phyloP scores from a whole-genome alignment of 2,888 invertebrate genomes.

The Apantesis nais region DNA sequence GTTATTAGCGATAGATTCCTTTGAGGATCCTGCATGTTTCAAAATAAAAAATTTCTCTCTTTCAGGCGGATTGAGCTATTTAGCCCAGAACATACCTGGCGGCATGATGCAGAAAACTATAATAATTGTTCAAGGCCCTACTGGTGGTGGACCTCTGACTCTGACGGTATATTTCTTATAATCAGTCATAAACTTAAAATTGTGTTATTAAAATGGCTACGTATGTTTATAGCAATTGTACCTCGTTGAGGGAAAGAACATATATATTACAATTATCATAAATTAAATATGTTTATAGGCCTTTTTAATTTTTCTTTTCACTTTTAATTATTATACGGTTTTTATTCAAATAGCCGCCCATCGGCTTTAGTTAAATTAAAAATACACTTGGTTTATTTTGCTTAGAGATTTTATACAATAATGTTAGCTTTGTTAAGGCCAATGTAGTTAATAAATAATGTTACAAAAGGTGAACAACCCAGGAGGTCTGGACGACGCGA shows the following conservation, averaged over 20 bases:
- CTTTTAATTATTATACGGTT: background rate
- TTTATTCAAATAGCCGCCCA: background rate
- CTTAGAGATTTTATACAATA: background rate
- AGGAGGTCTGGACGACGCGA: constrained; percentile 81
- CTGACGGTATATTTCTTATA: constrained; percentile 69
- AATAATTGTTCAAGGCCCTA: constrained; percentile 79
- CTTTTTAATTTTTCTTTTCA: background rate
- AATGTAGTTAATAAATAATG: constrained; percentile 22
- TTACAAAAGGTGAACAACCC: constrained; percentile 82
- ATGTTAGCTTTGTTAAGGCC: background rate
- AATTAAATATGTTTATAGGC: background rate
- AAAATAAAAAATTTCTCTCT: background rate
- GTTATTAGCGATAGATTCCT: background rate
- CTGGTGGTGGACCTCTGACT: constrained; percentile 79
- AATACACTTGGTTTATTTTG: background rate
- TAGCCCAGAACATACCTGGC: constrained; percentile 75
- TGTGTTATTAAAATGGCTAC: background rate
- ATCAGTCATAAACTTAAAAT: background rate
- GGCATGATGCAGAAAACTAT: constrained; percentile 84
- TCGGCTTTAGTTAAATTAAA: background rate
- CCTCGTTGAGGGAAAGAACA: background rate
- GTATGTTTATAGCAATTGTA: background rate
- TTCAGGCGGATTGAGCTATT: constrained; percentile 73
- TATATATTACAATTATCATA: background rate
- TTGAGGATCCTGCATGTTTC: too few relatives aligned